Base-by-base conservation (phyloP, 2,113 vertebrate genomes). In the Burhinus oedicnemus region DNA sequence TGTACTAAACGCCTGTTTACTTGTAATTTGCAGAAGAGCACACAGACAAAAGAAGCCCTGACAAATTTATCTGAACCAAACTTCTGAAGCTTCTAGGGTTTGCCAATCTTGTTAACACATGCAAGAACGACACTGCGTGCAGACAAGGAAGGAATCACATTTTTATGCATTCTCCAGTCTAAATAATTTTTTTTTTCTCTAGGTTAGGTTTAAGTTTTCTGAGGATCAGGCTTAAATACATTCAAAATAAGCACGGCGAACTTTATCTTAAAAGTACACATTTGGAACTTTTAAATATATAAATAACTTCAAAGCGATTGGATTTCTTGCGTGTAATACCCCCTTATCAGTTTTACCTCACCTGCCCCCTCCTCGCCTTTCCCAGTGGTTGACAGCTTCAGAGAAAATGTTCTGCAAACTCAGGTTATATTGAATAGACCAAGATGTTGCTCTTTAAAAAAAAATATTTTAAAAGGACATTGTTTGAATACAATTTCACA, bases 241-340 rank as follows among this genome's bases (percentile, higher is more conserved):
- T 91, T 90, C 58, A 70, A 95, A 96, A 23, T 88, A 70, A 93
- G 60, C 23, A 83, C 42, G 75, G 78, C 29, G 47, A 66, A 93
- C 66, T 91, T 94, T 96, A 95, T 97, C 97, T 95, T 89, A 75
- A 40, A 97, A 60, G 58, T 77, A 88, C 95, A 94, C 84, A 90
- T 88, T 88, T 90, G 44, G 68, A 86, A 93, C 71, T 70, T 74
- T 64, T 55, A 32, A 74, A 60, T 77, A 58, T 26, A 76, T 47
- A 90, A 94, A 70, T 66, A 91, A 94, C 91, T 95, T 96, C 82
- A 95, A 96, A 96, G 95, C 20, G 22, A 93, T 34, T 85, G 70
- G 74, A 89, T 89, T 95, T 72, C n/a, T 71, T 77, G 66, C 20
- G 5, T 83, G 91, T 36, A 87, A 94, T 72, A 88, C 78, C 51